Evolutionary conservation across 2,888 invertebrate genomes (phyloP), one percentile per base, ranked within the genome.

Genomic region (Nudaria mundana): DNA sequence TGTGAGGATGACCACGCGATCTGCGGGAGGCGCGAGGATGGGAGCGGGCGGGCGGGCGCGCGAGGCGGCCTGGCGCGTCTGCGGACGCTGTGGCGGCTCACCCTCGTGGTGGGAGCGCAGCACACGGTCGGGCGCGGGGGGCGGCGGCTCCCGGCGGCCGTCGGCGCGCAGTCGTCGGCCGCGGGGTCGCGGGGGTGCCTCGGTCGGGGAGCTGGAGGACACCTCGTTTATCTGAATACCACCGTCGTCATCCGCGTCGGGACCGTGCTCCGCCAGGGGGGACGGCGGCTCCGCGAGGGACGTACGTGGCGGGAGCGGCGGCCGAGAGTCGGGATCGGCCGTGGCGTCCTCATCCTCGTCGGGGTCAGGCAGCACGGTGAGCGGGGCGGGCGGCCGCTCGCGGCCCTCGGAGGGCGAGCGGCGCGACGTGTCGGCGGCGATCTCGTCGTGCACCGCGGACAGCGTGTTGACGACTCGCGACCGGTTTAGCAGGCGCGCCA

Each of bases 171-270:
- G 56, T 1, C 74, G 68, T 0, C 84, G 69, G 0, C 74, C 79
- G 34, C 82, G 78, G 3, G 69, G 44, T 3, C 73, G 60, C 5
- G 73, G 66, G 28, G 86, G 79, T 0, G 63, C 77, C 26, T 87
- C 84, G n/a, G 86, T 85, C 5, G 89, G 87, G 28, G 91, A 91
- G 56, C 91, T 92, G 1, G 93, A 92, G 1, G 92, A 92, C 11
- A 93, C 91, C 71, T 93, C 93, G 70, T 93, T 91, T 50, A 93
- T 93, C 75, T 93, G 93, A 28, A 93, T 92, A 22, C 86, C 77
- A 49, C 86, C 89, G 45, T 80, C 79, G 40, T 76, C 74, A 40
- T 59, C 48, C 4, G 44, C 40, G 12, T 35, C 30, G 8, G 35
- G 35, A 38, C 43, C 25, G 16, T 44, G 35, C 22, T 52, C 42